Base-by-base conservation (phyloP, 1,140 invertebrate genomes). In the Aphelenchoides avenae region DNA sequence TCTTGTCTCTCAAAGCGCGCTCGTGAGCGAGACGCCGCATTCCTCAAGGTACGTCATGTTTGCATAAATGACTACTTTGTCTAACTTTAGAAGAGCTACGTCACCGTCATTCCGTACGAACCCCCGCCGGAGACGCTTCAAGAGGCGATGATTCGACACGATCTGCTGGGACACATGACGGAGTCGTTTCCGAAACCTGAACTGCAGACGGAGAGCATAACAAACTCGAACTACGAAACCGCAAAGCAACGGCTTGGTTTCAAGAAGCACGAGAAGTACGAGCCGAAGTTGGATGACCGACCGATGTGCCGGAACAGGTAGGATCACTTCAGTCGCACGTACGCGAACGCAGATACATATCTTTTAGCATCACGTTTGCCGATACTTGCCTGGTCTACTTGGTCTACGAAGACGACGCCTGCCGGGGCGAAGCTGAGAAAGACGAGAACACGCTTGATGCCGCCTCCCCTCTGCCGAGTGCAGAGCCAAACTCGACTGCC, bases 331-430 rank as follows among this genome's bases (percentile, higher is more conserved):
- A 36, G 18, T 13, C 18, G 13, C 13, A 36, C 18, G 11, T 36
- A 36, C 34, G 34, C 13, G 11, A 36, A 36, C 34, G 11, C 34
- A 18, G 13, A 36, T 13, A 36, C 13, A 36, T 36, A 26, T 31
- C 51, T 30, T 59, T n/a, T 26, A 61, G 58, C 22, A 31, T 61
- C 24, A 61, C 58, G 24, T 61, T 61, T n/a, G 46, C 42, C 15
- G 58, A 61, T 36, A 40, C 57, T 11, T 61, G 58, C 31, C 31
- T 62, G 7, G 60, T 64, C n/a, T 61, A 58, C 30, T 29, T 61
- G 15, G 60, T 64, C 5, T 61, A 63, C 29, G 58, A 20, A 5
- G 42, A 53, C 15, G 58, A 61, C 36, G n/a, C 27, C 13, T 61
- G 58, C 36, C 44, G 58, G 9, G 58, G 58, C 5, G 58, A 62